These are phyloP conservation scores for Eucera pruinosa DNA, from an alignment of 2,888 invertebrate genomes.

Conservation along the genomic window DNA sequence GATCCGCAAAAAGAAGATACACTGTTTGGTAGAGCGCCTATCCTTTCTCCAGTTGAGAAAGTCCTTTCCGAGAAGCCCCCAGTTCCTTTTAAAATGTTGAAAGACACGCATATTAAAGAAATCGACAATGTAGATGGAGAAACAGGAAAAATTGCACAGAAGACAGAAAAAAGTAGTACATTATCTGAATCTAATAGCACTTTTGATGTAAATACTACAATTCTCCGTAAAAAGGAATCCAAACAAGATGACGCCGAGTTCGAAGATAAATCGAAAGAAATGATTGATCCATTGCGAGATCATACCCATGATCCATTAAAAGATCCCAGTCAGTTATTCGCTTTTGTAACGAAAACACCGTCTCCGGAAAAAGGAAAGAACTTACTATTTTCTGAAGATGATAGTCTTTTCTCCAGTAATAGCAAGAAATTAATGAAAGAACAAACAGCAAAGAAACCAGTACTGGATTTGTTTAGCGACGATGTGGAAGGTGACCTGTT, in stretches of 20 bases:
- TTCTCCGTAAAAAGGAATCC: neutral
- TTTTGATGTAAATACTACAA: neutral
- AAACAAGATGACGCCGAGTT: constrained; percentile 10
- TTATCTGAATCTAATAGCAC: neutral
- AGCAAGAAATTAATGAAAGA: constrained; percentile 61
- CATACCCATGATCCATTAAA: constrained; percentile 78
- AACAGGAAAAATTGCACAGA: neutral
- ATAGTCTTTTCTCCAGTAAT: constrained; percentile 77
- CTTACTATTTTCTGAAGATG: constrained; percentile 77
- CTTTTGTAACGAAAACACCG: constrained; percentile 82
- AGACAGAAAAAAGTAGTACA: constrained; percentile 1
- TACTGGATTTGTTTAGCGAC: constrained; percentile 77
- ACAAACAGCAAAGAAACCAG: constrained; percentile 57
- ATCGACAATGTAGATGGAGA: constrained; percentile 14
- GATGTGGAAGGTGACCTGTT: constrained; percentile 79
- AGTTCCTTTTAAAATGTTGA: constrained; percentile 32
- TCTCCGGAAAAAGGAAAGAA: constrained; percentile 81
- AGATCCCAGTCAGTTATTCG: constrained; percentile 82
- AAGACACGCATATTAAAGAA: constrained; percentile 48
- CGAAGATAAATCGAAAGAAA: constrained; percentile 45
- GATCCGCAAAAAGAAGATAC: constrained; percentile 81
- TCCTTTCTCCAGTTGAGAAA: constrained; percentile 79
- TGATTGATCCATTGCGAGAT: constrained; percentile 79
- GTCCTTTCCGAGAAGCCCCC: constrained; percentile 42
- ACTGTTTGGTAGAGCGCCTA: constrained; percentile 81